Percentiles rank a stretch among this genome's conserved stretches.
phyloP scores from a whole-genome alignment of 2,113 vertebrate species.

The Leiothrix lutea region DNA sequence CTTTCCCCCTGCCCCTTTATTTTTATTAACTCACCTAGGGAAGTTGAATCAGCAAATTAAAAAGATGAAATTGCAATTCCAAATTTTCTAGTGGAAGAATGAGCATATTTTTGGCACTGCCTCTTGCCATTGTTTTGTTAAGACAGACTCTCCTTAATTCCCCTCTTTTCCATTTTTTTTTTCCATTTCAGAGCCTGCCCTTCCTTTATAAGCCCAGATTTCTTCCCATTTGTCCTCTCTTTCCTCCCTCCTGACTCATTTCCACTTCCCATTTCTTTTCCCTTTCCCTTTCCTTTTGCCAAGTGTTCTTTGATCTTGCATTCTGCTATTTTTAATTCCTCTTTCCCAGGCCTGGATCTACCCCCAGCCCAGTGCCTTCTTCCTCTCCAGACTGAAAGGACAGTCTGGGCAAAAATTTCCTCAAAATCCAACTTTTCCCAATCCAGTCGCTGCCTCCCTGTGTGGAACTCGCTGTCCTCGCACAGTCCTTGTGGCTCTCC shows the following conservation, averaged over 20 bases:
- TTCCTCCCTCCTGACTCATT: conserved; percentile 48
- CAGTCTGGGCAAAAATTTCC: not conserved
- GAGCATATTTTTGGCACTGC: not conserved
- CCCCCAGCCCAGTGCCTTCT: accelerated
- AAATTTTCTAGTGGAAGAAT: not conserved
- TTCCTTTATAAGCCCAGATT: conserved; percentile 13
- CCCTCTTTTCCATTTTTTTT: not conserved
- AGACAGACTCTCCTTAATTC: not conserved
- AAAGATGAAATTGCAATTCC: not conserved
- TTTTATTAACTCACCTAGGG: not conserved
- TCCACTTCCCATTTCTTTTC: conserved; percentile 39
- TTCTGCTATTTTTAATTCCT: conserved; percentile 10
- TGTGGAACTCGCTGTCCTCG: not conserved
- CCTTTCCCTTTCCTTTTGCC: conserved; percentile 17
- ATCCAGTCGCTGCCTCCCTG: accelerated
- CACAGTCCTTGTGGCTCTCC: not conserved
- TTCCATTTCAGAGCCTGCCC: not conserved
- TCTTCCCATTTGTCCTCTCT: conserved; percentile 11
- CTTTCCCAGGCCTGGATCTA: not conserved
- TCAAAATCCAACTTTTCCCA: not conserved
- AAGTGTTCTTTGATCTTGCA: not conserved
- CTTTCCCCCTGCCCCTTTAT: not conserved
- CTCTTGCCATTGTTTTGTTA: conserved; percentile 3
- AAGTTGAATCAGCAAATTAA: not conserved
- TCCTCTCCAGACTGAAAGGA: not conserved